Conservation (phyloP, 2,888 invertebrate species). For the Phanerotoma sp. region DNA sequence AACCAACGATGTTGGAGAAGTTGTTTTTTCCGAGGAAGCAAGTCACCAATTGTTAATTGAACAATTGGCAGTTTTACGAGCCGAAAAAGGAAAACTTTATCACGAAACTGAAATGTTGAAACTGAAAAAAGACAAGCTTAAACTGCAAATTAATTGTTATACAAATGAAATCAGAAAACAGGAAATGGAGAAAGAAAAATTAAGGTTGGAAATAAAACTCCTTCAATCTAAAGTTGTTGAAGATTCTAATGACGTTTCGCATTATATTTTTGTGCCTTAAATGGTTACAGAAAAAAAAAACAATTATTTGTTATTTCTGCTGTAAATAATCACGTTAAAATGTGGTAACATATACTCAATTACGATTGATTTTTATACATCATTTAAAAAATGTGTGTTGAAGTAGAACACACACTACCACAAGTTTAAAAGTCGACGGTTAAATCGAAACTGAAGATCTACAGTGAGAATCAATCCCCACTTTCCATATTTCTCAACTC, state of each 20-base stretch:
- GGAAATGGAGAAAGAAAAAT: conserved; percentile 51
- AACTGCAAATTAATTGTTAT: conserved; percentile 48
- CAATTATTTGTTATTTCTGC: neutral
- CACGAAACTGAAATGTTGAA: conserved; percentile 53
- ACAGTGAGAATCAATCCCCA: neutral
- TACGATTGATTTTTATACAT: no score
- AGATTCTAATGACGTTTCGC: conserved; percentile 51
- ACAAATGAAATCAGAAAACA: conserved; percentile 47
- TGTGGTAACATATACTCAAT: no score
- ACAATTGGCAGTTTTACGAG: conserved; percentile 50
- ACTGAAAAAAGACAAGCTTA: conserved; percentile 58
- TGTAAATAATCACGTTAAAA: no score
- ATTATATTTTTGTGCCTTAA: conserved; percentile 54
- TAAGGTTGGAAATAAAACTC: conserved; percentile 51
- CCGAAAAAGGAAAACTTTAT: conserved; percentile 48
- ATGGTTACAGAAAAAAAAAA: neutral
- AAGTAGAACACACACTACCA: no score
- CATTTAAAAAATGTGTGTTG: no score
- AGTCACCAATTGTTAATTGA: conserved; percentile 48
- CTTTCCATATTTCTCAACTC: no score
- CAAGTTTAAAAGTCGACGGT: neutral
- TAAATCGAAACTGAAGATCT: conserved; percentile 5
- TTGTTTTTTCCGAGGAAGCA: conserved; percentile 45
- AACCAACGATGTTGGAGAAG: conserved; percentile 37
- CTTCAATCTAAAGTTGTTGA: conserved; percentile 51